Evolutionary conservation across 2,113 vertebrate genomes (phyloP).

Genomic region (human (Homo sapiens)): DNA sequence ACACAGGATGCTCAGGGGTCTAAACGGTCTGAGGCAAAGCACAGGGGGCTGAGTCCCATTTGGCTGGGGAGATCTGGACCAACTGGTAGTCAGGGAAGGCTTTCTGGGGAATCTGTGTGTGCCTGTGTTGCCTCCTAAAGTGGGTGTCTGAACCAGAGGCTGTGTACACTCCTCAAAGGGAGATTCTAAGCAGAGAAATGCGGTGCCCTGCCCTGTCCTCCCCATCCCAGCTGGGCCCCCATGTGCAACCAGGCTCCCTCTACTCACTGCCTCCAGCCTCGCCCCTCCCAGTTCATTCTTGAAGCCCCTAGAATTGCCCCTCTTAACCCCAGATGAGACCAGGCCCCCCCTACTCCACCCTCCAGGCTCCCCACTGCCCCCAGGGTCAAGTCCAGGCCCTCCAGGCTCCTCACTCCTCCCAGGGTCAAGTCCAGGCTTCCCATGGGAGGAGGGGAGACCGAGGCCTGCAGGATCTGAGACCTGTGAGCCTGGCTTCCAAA

Average conservation of each 20-base stretch:
- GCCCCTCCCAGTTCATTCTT: not conserved
- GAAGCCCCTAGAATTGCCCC: not conserved
- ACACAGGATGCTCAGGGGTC: not conserved
- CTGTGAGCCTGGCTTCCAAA: not conserved
- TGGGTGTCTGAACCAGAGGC: no score
- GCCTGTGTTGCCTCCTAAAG: not conserved
- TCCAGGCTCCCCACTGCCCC: no score
- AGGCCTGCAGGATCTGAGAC: not conserved
- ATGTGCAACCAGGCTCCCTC: not conserved
- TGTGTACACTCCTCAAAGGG: not conserved
- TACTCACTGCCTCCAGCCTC: not conserved
- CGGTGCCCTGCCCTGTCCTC: rapidly evolving
- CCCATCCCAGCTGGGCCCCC: no score
- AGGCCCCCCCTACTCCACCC: not conserved
- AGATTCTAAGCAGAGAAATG: not conserved
- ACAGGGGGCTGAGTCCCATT: not conserved
- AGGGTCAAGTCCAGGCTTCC: not conserved
- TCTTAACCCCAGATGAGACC: not conserved
- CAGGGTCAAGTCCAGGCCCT: not conserved
- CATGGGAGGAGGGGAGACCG: not conserved
- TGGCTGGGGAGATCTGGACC: no score
- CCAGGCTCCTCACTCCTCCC: not conserved
- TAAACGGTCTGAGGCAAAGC: not conserved
- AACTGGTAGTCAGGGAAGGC: not conserved
- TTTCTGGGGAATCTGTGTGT: not conserved